Percentiles rank a stretch among this genome's conserved stretches.
Evolutionary conservation across 2,797 vertebrate species (phyloP).

Genomic region (Atherinosoma microstoma): DNA sequence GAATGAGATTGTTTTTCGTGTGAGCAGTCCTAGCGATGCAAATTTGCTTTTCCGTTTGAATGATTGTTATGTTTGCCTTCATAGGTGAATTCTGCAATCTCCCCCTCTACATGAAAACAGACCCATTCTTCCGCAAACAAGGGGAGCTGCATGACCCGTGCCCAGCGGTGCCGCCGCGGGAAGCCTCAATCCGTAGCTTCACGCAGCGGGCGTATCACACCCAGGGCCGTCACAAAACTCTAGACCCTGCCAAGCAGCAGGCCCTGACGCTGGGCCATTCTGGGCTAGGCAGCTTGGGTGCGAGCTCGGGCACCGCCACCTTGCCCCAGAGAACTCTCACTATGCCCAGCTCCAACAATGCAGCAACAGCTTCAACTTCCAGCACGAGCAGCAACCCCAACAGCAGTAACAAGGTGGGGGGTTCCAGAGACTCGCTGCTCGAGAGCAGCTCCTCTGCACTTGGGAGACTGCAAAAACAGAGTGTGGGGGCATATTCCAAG

Average conservation of each 20-base stretch:
- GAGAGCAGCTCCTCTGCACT: slow-evolving; percentile 96
- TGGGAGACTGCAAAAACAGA: slow-evolving; percentile 95
- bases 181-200: slow-evolving; percentile 95
- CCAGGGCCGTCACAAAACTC: slow-evolving; percentile 94
- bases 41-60: not conserved
- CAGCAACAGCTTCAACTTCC: slow-evolving; percentile 83
- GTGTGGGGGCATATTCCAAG: slow-evolving; percentile 95
- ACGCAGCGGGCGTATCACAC: slow-evolving; percentile 93
- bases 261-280: slow-evolving; percentile 89
- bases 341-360: slow-evolving; percentile 87
- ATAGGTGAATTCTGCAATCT: slow-evolving; percentile 98
- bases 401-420: slow-evolving; percentile 90
- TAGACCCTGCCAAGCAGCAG: slow-evolving; percentile 92
- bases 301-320: slow-evolving; percentile 87
- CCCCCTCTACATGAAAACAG: slow-evolving; percentile 96
- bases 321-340: slow-evolving; percentile 98
- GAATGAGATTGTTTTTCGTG: not conserved
- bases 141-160: slow-evolving; percentile 93
- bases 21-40: no score
- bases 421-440: slow-evolving; percentile 97
- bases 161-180: slow-evolving; percentile 93
- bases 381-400: slow-evolving; percentile 81
- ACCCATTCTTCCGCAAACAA: slow-evolving; percentile 96
- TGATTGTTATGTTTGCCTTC: slow-evolving; percentile 8
- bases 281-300: slow-evolving; percentile 80